Conservation (phyloP, 2,113 vertebrate genomes). For the Albula goreensis region DNA sequence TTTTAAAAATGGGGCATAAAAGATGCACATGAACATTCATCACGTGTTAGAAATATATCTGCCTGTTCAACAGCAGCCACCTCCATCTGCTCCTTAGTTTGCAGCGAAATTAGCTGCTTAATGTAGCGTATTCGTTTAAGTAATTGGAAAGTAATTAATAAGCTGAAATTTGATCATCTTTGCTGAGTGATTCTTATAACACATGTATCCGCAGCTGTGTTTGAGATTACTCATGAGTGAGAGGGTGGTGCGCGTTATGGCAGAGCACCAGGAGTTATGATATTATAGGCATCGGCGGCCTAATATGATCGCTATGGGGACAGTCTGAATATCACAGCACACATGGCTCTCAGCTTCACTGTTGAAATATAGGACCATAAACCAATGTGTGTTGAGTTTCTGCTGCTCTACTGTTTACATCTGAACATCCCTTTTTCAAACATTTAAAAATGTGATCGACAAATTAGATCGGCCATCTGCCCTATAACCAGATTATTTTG, state of each 20-base stretch:
- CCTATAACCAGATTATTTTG: too few relatives aligned
- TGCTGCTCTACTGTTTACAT: too few relatives aligned
- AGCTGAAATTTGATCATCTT: constrained; percentile 60
- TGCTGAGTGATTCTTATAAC: constrained; percentile 41
- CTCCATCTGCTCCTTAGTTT: constrained; percentile 70
- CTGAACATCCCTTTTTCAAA: too few relatives aligned
- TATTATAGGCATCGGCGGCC: too few relatives aligned
- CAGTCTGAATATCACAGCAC: too few relatives aligned
- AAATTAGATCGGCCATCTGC: too few relatives aligned
- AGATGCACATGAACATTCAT: background rate
- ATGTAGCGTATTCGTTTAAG: constrained; percentile 74
- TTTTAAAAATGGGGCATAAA: background rate
- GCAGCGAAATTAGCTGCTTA: constrained; percentile 72
- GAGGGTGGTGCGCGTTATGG: background rate
- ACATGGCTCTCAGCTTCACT: background rate
- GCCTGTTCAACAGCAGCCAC: constrained; percentile 35
- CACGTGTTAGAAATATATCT: constrained; percentile 23
- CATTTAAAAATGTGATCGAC: too few relatives aligned
- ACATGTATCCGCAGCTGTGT: constrained; percentile 32
- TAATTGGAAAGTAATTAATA: constrained; percentile 77
- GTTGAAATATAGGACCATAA: background rate
- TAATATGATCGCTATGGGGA: too few relatives aligned
- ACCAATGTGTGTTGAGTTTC: too few relatives aligned
- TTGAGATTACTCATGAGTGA: background rate
- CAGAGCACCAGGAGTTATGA: background rate